Base-by-base conservation (phyloP, 92 coral and sea anemone species). In the Micromussa lordhowensis region DNA sequence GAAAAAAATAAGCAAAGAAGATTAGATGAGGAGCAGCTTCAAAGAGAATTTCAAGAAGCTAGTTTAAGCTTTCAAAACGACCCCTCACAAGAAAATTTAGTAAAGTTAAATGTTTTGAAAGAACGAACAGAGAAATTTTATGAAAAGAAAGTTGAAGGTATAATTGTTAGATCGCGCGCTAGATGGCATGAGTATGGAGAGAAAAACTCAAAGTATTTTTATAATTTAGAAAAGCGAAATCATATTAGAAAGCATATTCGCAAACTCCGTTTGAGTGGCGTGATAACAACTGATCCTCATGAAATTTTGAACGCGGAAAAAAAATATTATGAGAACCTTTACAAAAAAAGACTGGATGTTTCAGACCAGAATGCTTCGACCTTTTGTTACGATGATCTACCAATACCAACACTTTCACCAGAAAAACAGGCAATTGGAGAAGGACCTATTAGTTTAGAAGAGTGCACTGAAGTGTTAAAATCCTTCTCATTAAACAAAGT, bases 11-110 rank as follows among this genome's bases (percentile, higher is more conserved):
- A 64, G 30, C 70, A 64, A 64, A 64, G 29, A 26, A 64, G 18
- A 18, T 55, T 55, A 55, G 59, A 55, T 55, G 59, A 55, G 59
- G 16, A 55, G 14, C 59, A 30, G 30, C 70, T 64, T 64, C 70
- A 64, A 2, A 22, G 28, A 64, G 70, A 64, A 64, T 64, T 55
- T 55, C 59, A 55, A 55, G 59, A 55, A 55, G 59, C 59, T 18
- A 55, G 14, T 55, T 18, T 55, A 55, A 14, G 59, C 59, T 55
- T 55, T 55, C 59, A 55, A 55, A 55, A 55, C 14, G 59, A 55
- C 59, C 29, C 70, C 30, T 64, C 70, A 21, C 70, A 64, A 64
- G 70, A 64, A 64, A 64, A 64, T 64, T 64, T 64, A 64, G 70
- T 12, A 64, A 64, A 64, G 70, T 22, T 21, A 22, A 26, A 64